Conservation (phyloP, 2,113 vertebrate genomes). For the Pogona vitticeps region DNA sequence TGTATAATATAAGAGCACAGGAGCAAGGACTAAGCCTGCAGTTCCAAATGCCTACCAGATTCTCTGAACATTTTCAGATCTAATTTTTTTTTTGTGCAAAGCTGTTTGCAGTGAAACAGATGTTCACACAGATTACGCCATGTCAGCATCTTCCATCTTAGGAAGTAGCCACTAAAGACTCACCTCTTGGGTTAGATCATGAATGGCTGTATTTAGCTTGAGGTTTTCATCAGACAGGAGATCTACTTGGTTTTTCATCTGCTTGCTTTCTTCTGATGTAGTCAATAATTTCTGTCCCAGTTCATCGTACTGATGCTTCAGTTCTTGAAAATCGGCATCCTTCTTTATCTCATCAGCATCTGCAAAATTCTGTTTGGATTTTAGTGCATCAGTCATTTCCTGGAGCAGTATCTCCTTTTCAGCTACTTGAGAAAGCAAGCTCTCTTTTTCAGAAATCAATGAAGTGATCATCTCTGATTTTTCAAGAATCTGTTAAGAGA, state of each 20-base stretch:
- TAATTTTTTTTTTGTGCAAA: no score
- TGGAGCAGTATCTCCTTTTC: slow-evolving; percentile 63
- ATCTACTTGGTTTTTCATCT: slow-evolving; percentile 63
- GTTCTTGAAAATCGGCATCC: slow-evolving; percentile 58
- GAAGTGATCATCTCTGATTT: slow-evolving; percentile 71
- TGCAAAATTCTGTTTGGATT: slow-evolving; percentile 59
- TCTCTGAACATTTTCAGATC: background rate
- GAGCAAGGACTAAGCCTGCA: background rate
- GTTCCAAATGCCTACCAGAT: background rate
- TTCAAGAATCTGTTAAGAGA: slow-evolving; percentile 69
- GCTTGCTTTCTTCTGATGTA: slow-evolving; percentile 62
- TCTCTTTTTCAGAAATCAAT: slow-evolving; percentile 73
- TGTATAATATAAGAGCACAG: background rate
- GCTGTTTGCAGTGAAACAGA: background rate
- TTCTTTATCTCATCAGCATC: slow-evolving; percentile 54
- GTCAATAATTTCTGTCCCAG: slow-evolving; percentile 52
- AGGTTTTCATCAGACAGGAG: slow-evolving; percentile 56
- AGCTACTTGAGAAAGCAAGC: slow-evolving; percentile 66
- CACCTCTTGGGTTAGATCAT: slow-evolving; percentile 70
- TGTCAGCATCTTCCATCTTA: background rate
- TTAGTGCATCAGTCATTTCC: slow-evolving; percentile 62
- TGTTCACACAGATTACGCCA: no score
- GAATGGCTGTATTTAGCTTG: slow-evolving; percentile 46
- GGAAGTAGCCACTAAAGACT: slow-evolving; percentile 8
- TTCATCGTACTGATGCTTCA: slow-evolving; percentile 64